Conservation (phyloP, 2,888 invertebrate species). For the Nymphalis polychloros region DNA sequence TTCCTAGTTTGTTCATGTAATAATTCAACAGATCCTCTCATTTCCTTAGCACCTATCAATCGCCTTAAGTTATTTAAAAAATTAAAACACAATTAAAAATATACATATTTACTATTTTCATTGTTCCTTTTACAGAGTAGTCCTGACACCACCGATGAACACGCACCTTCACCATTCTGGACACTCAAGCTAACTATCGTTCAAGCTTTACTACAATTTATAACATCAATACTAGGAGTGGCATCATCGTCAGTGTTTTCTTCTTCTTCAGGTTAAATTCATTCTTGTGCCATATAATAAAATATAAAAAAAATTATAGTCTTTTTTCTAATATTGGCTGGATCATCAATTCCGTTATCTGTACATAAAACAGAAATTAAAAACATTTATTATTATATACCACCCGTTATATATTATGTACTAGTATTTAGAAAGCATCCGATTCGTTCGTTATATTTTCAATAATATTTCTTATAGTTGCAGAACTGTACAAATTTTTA, state of each 20-base stretch:
- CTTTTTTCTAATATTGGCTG: constrained; percentile 13
- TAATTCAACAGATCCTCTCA: too few relatives aligned
- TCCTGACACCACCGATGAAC: not conserved
- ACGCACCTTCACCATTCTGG: constrained; percentile 55
- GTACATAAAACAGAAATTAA: not conserved
- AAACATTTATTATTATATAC: not conserved
- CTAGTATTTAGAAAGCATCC: too few relatives aligned
- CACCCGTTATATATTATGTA: too few relatives aligned
- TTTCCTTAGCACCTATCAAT: too few relatives aligned
- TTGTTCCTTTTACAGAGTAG: too few relatives aligned
- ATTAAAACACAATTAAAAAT: not conserved
- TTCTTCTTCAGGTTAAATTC: constrained; percentile 29
- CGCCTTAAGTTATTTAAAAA: not conserved
- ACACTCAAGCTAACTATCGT: constrained; percentile 66
- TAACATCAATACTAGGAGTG: constrained; percentile 58
- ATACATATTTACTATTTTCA: too few relatives aligned
- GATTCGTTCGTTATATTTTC: too few relatives aligned
- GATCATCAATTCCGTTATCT: constrained; percentile 21
- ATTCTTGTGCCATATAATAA: constrained; percentile 39
- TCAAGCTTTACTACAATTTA: constrained; percentile 63
- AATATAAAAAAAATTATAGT: constrained; percentile 16
- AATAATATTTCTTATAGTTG: too few relatives aligned
- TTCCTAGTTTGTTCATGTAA: too few relatives aligned
- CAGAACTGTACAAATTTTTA: too few relatives aligned
- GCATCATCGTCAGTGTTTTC: constrained; percentile 54